Conservation (phyloP, 2,797 vertebrate genomes). For the Taeniopygia guttata region DNA sequence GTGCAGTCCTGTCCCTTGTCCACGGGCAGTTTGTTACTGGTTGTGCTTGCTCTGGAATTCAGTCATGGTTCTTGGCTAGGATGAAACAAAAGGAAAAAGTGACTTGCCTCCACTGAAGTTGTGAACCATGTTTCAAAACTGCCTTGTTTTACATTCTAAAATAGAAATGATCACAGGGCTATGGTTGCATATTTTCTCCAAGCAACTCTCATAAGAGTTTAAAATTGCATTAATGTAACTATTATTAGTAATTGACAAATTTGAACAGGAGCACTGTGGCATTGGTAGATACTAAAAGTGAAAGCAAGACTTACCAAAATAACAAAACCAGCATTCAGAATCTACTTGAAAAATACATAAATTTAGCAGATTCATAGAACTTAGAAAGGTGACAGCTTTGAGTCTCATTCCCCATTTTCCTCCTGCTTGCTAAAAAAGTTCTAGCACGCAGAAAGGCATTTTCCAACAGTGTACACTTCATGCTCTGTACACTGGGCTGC, state of each 20-base stretch:
- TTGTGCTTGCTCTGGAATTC: neutral
- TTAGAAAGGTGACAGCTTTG: neutral
- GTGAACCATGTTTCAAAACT: neutral
- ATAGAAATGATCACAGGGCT: neutral
- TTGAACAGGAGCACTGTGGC: neutral
- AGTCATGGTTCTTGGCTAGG: neutral
- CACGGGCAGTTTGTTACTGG: accelerated
- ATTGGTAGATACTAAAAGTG: neutral
- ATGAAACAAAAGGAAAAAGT: neutral
- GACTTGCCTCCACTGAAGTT: neutral
- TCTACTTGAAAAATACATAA: neutral
- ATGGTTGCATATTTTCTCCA: neutral
- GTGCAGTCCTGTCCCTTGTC: neutral
- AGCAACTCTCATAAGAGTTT: neutral
- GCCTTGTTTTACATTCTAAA: neutral
- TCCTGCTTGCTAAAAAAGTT: neutral
- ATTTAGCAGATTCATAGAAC: neutral
- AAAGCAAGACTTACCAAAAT: neutral
- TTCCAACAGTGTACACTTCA: neutral
- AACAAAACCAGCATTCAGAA: neutral
- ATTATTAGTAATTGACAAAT: neutral
- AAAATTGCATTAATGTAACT: neutral
- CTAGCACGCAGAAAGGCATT: neutral
- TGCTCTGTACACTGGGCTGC: neutral
- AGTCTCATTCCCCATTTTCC: accelerated